Base-by-base conservation (phyloP, 2,113 vertebrate genomes). In the Oncorhynchus clarkii region DNA sequence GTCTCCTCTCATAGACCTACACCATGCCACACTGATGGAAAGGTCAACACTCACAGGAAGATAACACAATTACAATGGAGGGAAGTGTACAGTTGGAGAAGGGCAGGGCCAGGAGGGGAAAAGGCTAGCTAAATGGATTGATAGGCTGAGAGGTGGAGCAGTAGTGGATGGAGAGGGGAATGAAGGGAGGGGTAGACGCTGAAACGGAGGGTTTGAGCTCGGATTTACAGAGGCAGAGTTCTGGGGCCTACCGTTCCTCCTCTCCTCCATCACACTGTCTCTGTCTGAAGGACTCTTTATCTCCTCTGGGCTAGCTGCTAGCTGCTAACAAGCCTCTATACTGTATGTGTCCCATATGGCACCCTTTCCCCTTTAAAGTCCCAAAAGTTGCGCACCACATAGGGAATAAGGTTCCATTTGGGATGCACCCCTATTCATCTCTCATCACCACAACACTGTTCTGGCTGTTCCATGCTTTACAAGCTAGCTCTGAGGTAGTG, bases 271-370 rank as follows among this genome's bases (percentile, higher is more conserved):
- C 67, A 79, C 76, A 82, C 79, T 74, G 81, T 82, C 81, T 81
- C 80, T 70, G 77, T 82, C 81, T 86, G 68, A 12, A 79, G 51
- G 88, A 84, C 67, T 51, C 51, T 6, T 75, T 83, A 89, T 88
- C 85, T 71, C 31, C 70, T 59, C 62, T 3, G 1, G 1, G 69
- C 48, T 71, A 26, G 39, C 39, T 45, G 39, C 39, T 11, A 45
- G 69, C 70, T 8, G 79, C 73, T 73, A 18, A 67, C 8, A 68
- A 68, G 72, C 13, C 49, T 26, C 69, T 45, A 29, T 12, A 0
- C 69, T 45, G 34, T 12, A 3, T 22, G 48, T 74, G 14, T 18
- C 51, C 51, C 16, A 5, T 16, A 5, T 54, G 16, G 16, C 51
- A 54, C 51, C 51, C 51, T 18, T 16, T 54, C 16, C 16, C 12